These are phyloP conservation scores for Tenualosa thibaudeaui DNA, from an alignment of 2,797 vertebrate genomes.

Conservation along the genomic window DNA sequence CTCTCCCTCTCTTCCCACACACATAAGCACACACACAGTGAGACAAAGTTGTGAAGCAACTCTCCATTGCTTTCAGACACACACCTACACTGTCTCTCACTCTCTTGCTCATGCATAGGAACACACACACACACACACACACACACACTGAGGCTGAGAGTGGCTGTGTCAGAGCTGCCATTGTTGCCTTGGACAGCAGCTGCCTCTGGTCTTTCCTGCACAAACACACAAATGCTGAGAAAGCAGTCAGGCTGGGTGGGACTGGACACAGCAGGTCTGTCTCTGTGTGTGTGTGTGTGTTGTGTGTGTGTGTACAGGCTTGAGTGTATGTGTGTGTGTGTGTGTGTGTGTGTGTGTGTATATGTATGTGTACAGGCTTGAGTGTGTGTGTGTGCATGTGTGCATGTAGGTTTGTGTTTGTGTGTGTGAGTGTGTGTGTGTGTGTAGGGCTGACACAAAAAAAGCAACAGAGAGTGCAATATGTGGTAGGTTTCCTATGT, in stretches of 20 bases:
- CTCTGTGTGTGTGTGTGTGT: constrained; percentile 27
- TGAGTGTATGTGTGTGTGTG: not conserved
- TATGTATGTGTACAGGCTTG: not conserved
- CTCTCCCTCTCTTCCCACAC: too few species aligned
- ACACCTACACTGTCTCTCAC: not conserved
- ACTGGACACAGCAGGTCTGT: constrained; percentile 28
- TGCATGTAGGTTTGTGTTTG: not conserved
- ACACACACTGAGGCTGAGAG: constrained; percentile 17
- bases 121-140: constrained; percentile 27
- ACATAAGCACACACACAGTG: too few species aligned
- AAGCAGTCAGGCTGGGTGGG: constrained; percentile 63
- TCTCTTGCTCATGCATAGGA: not conserved
- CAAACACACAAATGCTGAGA: constrained; percentile 79
- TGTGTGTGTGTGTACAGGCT: constrained; percentile 34
- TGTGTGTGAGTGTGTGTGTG: not conserved
- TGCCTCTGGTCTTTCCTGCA: constrained; percentile 75
- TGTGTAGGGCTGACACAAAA: too few species aligned
- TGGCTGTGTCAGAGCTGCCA: constrained; percentile 54
- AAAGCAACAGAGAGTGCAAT: too few species aligned
- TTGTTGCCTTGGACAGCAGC: constrained; percentile 74
- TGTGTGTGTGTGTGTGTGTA: not conserved
- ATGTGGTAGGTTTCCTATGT: too few species aligned
- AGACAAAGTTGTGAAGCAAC: too few species aligned
- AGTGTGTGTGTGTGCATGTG: not conserved
- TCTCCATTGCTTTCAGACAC: too few species aligned